Evolutionary conservation across 2,888 invertebrate species (phyloP), one percentile per base, ranked within the genome.

Genomic region (Thecocarcelia acutangulata): DNA sequence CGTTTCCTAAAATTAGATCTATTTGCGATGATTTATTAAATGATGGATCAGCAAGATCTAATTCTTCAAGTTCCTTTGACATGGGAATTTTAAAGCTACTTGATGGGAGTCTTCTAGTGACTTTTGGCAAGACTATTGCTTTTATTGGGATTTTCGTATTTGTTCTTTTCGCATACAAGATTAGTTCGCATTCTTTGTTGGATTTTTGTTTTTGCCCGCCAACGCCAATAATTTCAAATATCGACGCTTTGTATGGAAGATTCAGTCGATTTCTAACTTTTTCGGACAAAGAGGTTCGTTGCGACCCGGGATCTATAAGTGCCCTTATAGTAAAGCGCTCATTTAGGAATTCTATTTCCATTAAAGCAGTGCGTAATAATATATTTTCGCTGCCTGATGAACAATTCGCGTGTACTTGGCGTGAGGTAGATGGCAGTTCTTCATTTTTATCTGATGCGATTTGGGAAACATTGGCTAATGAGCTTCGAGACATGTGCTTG

Each of bases 1-100:
- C 54, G n/a, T 63, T 73, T 4, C 70, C 72, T 2, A 73, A n/a
- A 13, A 73, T 63, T 0, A 63, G 17, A 54, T 73, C 61, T 13
- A 73, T 63, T 19, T 61, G 50, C 0, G 72, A 54, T 1, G 63
- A 28, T 63, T 73, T 42, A n/a, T 73, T 63, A 15, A 73, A 73
- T 4, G 37, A 28, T 24, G 72, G 72, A n/a, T 61, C 72, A 1
- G 52, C 72, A 15, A 73, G 19, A 24, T 61, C 72, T 6, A 74
- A 33, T 28, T 48, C 4, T 28, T 33, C 33, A 2, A 74, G 46
- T 21, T 64, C 46, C 1, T 3, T 0, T 3, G 73, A 44, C 1
- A 44, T 13, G 11, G 54, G 46, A 1, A 63, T 56, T 33, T 28
- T 17, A 56, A 73, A 63, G 0, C 33, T 42, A 42, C 8, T 24